Evolutionary conservation across 2,888 invertebrate genomes (phyloP), one percentile per base, ranked within the genome.

Genomic region (Cataglyphis altisquamis): DNA sequence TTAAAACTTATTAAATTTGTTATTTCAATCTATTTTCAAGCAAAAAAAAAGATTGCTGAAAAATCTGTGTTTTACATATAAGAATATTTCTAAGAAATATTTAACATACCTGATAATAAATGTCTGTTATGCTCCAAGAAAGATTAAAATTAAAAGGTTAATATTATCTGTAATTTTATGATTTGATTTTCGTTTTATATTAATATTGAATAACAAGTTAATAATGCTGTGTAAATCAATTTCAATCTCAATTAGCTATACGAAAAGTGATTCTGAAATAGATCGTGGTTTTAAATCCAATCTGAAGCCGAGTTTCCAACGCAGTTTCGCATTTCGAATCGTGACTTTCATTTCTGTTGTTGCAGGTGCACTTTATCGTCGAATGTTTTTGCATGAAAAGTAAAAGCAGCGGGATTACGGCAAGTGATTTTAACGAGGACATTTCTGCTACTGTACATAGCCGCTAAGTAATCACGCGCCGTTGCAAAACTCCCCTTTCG

Each of bases 361-460:
- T 60, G 70, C 78, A 80, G 70, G 32, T 80, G 78, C 78, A 45
- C 60, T 80, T 80, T 70, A 80, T 80, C 70, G 78, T 4, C 68
- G 36, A 80, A 83, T 83, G 81, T 80, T 81, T 83, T 67, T 60
- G 68, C 66, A 78, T 78, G 75, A 80, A 72, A 83, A 57, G 81
- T 72, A 66, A 81, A 66, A 73, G 55, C 66, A 57, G 32, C 45
- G 39, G 72, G 80, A 81, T 83, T 83, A 80, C 66, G 64, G 83
- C 68, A 64, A 81, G 67, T 68, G 67, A 72, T 72, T 83, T 83
- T 81, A 83, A 83, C 81, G 72, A 72, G 80, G 66, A 63, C 68
- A 66, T 70, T 83, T 83, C 66, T 18, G 70, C 78, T 60, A 80
- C 78, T 80, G 48, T 48, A 80, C 70, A 70, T 60, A 74, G 74